These are phyloP conservation scores for Lamprologus sp. DNA, from an alignment of 2,113 vertebrate genomes.

Conservation along the genomic window DNA sequence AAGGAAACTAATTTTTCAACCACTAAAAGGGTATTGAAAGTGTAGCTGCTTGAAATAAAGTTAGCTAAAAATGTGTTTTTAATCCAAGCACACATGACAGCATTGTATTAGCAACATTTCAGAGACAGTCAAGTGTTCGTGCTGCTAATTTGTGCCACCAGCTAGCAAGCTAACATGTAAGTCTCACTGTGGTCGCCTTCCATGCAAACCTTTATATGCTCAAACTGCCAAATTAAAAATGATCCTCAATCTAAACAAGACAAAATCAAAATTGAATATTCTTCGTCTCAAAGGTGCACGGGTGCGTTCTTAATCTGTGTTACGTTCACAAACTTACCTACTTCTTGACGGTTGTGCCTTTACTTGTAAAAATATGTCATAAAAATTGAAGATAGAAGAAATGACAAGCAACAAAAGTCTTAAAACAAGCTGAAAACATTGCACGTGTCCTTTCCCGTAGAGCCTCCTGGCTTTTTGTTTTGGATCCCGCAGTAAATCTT, in stretches of 20 bases:
- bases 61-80: not conserved
- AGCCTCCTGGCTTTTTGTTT: not conserved
- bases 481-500: conserved; percentile 4
- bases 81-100: not conserved
- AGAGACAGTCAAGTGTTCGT: rapidly evolving
- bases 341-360: not conserved
- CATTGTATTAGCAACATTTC: not conserved
- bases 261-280: not conserved
- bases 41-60: not conserved
- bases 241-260: not conserved
- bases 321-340: not conserved
- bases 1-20: not conserved
- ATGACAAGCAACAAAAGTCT: not conserved
- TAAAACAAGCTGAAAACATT: not conserved
- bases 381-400: not conserved
- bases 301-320: not conserved
- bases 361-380: not conserved
- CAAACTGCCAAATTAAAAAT: not conserved
- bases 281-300: not conserved
- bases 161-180: not conserved
- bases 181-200: not conserved
- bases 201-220: not conserved
- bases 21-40: not conserved
- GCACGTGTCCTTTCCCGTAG: not conserved
- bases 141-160: not conserved